Conservation (phyloP, 2,113 vertebrate genomes). For the Dasyurus viverrinus region DNA sequence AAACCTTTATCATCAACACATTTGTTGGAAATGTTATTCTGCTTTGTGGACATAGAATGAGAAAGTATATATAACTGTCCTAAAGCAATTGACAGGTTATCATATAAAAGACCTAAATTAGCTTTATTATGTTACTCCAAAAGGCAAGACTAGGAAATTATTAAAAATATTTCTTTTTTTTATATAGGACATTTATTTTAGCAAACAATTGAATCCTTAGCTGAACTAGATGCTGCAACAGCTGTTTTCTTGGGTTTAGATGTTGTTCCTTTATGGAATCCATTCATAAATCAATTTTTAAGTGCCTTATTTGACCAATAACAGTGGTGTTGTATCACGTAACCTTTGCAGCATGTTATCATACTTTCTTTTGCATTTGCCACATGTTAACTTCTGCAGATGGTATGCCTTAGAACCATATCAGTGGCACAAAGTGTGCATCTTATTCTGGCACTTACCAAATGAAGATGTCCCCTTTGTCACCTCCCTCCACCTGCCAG, state of each 20-base stretch:
- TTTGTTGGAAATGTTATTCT: background rate
- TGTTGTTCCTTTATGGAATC: no score
- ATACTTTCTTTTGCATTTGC: conserved; percentile 94
- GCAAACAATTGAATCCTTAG: no score
- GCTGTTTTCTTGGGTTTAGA: no score
- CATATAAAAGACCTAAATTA: background rate
- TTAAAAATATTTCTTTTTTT: background rate
- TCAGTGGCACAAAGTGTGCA: conserved; percentile 91
- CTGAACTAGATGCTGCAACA: no score
- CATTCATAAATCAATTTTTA: no score
- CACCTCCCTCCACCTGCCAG: conserved; percentile 40
- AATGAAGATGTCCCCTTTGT: conserved; percentile 96
- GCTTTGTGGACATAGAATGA: background rate
- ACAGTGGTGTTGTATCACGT: conserved; percentile 44
- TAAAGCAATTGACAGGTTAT: background rate
- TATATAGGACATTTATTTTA: no score
- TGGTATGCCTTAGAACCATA: conserved; percentile 85
- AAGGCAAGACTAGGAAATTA: background rate
- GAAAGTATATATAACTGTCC: background rate
- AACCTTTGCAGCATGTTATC: conserved; percentile 78
- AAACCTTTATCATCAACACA: background rate
- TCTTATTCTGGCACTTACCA: conserved; percentile 95
- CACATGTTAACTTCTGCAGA: conserved; percentile 93
- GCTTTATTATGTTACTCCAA: background rate
- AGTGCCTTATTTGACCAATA: no score